phyloP scores from a whole-genome alignment of 2,797 vertebrate species.

The Antrozous pallidus region DNA sequence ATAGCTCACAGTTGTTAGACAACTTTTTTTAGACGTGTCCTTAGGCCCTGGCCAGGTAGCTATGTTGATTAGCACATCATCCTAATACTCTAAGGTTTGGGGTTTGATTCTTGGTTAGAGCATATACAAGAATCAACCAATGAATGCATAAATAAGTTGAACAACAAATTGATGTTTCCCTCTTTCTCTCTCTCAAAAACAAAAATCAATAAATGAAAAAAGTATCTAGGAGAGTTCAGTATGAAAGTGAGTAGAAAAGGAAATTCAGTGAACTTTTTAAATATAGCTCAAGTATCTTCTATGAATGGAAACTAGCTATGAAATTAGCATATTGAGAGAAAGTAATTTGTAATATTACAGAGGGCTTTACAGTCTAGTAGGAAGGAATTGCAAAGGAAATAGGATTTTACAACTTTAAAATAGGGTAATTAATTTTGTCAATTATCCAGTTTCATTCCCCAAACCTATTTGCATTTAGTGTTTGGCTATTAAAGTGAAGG shows the following conservation, averaged over 20 bases:
- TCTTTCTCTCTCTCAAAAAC: not conserved
- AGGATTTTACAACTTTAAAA: constrained; percentile 42
- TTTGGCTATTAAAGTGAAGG: constrained; percentile 15
- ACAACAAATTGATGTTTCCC: not conserved
- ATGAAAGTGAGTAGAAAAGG: not conserved
- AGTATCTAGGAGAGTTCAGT: not conserved
- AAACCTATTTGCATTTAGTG: constrained; percentile 21
- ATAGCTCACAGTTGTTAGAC: not conserved
- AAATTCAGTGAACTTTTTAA: not conserved
- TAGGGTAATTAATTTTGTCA: constrained; percentile 39
- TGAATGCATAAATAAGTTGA: not conserved
- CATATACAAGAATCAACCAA: not conserved
- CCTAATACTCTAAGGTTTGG: not conserved
- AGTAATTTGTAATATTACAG: not conserved
- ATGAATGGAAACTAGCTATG: not conserved
- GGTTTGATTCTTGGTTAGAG: not conserved
- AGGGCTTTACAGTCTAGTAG: not conserved
- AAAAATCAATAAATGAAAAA: not conserved
- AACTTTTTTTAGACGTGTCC: not conserved
- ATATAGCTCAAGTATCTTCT: not conserved
- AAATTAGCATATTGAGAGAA: constrained; percentile 25
- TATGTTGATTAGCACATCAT: not conserved
- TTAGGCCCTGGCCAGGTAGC: not conserved
- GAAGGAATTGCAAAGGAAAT: constrained; percentile 39
- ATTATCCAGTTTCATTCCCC: not conserved